Percentiles rank a stretch among this genome's conserved stretches.
These are phyloP conservation scores for Sebastes minor DNA, from an alignment of 2,797 vertebrate genomes.

Conservation along the genomic window DNA sequence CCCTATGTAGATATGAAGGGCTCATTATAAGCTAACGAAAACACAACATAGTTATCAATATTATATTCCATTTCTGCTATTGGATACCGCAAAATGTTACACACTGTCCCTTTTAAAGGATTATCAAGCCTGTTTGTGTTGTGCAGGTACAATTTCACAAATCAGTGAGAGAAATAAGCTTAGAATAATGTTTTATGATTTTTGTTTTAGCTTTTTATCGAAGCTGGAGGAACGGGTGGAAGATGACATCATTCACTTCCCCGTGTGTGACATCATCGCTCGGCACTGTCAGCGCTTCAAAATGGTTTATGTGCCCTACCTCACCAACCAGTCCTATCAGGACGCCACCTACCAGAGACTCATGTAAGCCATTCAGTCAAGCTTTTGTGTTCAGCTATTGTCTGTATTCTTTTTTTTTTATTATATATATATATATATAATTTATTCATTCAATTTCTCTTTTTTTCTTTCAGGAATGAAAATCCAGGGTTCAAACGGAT, in stretches of 20 bases:
- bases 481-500: constrained; percentile 88
- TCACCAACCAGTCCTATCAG: constrained; percentile 98
- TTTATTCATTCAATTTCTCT: neutral
- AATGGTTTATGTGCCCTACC: constrained; percentile 94
- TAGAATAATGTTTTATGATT: neutral
- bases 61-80: neutral
- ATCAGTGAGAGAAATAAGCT: neutral
- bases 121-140: neutral
- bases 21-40: neutral
- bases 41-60: neutral
- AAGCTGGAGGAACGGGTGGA: constrained; percentile 95
- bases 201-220: constrained; percentile 88
- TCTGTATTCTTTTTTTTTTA: neutral
- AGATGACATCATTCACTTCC: constrained; percentile 88
- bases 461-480: constrained; percentile 80
- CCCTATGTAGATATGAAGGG: neutral
- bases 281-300: constrained; percentile 88
- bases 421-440: neutral
- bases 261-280: constrained; percentile 92
- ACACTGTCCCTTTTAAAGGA: neutral
- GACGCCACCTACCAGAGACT: constrained; percentile 93
- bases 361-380: constrained; percentile 82
- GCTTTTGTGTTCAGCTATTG: neutral
- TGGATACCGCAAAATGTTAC: neutral
- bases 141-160: neutral